Evolutionary conservation across 2,113 vertebrate species (phyloP).

Genomic region (Pterocles burchelli): DNA sequence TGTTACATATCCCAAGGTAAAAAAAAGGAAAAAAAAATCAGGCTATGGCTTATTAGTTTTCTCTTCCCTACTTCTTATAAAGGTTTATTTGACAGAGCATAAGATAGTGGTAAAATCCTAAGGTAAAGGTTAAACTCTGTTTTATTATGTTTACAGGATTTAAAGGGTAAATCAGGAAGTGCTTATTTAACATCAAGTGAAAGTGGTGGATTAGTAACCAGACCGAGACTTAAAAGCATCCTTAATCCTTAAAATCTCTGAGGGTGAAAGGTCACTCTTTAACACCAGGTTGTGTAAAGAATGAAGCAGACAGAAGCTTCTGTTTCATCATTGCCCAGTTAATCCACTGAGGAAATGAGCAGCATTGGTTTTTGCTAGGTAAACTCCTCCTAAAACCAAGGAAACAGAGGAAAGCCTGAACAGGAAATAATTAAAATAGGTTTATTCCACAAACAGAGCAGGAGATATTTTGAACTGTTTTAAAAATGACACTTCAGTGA

Average conservation of each 20-base stretch:
- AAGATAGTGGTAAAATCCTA: slow-evolving; percentile 83
- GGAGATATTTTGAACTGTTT: slow-evolving; percentile 26
- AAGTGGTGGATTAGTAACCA: slow-evolving; percentile 87
- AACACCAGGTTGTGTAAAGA: slow-evolving; percentile 88
- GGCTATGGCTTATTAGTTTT: slow-evolving; percentile 81
- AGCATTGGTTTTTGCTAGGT: slow-evolving; percentile 67
- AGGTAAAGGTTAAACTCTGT: slow-evolving; percentile 87
- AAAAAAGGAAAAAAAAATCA: slow-evolving; percentile 58
- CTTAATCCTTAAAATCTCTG: slow-evolving; percentile 94
- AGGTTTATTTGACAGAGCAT: slow-evolving; percentile 75
- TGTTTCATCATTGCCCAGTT: slow-evolving; percentile 79
- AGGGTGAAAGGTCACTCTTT: slow-evolving; percentile 91
- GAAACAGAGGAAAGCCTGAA: slow-evolving; percentile 64
- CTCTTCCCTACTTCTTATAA: slow-evolving; percentile 74
- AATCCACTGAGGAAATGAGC: slow-evolving; percentile 90
- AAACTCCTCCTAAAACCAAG: slow-evolving; percentile 70
- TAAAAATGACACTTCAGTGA: slow-evolving; percentile 4
- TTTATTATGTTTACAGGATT: slow-evolving; percentile 86
- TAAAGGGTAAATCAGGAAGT: slow-evolving; percentile 84
- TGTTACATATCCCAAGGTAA: slow-evolving; percentile 76
- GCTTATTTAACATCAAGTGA: slow-evolving; percentile 88
- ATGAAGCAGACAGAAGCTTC: slow-evolving; percentile 82
- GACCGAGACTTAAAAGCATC: slow-evolving; percentile 84
- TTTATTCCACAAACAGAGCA: slow-evolving; percentile 38
- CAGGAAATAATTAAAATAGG: slow-evolving; percentile 68